Base-by-base conservation (phyloP, 2,888 invertebrate species). In the Agrypnus murinus region DNA sequence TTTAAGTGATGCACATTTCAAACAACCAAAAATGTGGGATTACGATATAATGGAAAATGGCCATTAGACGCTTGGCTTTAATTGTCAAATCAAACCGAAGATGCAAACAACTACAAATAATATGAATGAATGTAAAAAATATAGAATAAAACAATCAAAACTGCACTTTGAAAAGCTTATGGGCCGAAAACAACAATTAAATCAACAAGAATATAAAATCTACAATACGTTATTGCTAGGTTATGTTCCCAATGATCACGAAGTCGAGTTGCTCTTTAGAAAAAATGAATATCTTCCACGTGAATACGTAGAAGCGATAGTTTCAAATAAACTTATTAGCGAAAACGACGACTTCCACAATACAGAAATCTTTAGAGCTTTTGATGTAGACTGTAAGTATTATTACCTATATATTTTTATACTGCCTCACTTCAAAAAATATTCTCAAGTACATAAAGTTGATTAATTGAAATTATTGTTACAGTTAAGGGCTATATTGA, bases 401-500 rank as follows among this genome's bases (percentile, higher is more conserved):
- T 62, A n/a, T n/a, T n/a, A n/a, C n/a, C n/a, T n/a, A n/a, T n/a
- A n/a, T n/a, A n/a, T n/a, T n/a, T n/a, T n/a, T n/a, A n/a, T n/a
- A n/a, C n/a, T n/a, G n/a, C n/a, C n/a, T n/a, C n/a, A n/a, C n/a
- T n/a, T 45, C 12, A 17, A 14, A 7, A 12, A 45, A 5, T 9
- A 7, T 9, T 45, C n/a, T 9, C n/a, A 14, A 19, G 48, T 17
- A 6, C 3, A 45, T 8, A 36, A 48, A 48, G 12, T 46, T 9
- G 38, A 65, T 15, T 31, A 46, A 34, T 58, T 15, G 9, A 46
- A 50, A 58, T 10, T 43, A 40, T 64, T 50, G 14, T 46, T 32
- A 15, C 17, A 64, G 43, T 38, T 63, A 71, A 71, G 65, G 71
- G 71, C n/a, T 66, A 57, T 32, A 63, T 71, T 14, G 43, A 66